A percentile compares a stretch with the other conserved stretches of the same genome.
phyloP scores from a whole-genome alignment of 2,888 invertebrate genomes.

The Drosophila fungiperda region DNA sequence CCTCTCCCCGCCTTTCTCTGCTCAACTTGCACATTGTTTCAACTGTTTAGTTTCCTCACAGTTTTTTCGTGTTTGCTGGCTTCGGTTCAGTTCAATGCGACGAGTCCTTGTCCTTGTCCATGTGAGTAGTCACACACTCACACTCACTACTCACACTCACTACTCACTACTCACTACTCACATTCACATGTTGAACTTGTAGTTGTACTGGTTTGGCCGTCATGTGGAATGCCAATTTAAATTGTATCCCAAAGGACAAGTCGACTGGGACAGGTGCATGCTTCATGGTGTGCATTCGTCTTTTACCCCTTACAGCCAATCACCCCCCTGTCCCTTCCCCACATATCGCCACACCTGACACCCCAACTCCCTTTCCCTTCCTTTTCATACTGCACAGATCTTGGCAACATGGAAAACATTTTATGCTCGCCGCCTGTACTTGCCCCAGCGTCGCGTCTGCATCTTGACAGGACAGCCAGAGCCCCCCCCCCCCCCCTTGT shows the following conservation, averaged over 20 bases:
- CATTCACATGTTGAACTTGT: too few relatives aligned
- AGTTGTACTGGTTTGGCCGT: constrained; percentile 42
- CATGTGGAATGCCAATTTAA: constrained; percentile 80
- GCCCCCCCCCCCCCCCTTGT: not conserved
- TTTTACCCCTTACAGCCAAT: not conserved
- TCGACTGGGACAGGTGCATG: constrained; percentile 64
- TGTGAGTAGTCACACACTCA: constrained; percentile 5
- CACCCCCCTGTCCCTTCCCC: not conserved
- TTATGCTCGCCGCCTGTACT: constrained; percentile 36
- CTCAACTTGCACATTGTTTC: not conserved
- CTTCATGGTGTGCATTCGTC: constrained; percentile 48
- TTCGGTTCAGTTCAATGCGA: constrained; percentile 27
- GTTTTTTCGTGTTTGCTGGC: too few relatives aligned
- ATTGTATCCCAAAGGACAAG: constrained; percentile 79
- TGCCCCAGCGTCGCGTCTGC: constrained; percentile 52
- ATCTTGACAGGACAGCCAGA: constrained; percentile 68
- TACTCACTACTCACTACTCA: too few relatives aligned
- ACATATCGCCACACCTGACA: not conserved
- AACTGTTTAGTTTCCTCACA: not conserved
- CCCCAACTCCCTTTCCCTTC: not conserved
- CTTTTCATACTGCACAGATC: constrained; percentile 23
- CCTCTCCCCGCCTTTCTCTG: not conserved
- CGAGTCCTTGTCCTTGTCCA: constrained; percentile 19
- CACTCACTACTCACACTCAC: not conserved
- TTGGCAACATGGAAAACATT: constrained; percentile 43